A percentile compares a stretch with the other conserved stretches of the same genome.
Conservation (phyloP, 2,797 vertebrate genomes). For the Megalops cyprinoides region DNA sequence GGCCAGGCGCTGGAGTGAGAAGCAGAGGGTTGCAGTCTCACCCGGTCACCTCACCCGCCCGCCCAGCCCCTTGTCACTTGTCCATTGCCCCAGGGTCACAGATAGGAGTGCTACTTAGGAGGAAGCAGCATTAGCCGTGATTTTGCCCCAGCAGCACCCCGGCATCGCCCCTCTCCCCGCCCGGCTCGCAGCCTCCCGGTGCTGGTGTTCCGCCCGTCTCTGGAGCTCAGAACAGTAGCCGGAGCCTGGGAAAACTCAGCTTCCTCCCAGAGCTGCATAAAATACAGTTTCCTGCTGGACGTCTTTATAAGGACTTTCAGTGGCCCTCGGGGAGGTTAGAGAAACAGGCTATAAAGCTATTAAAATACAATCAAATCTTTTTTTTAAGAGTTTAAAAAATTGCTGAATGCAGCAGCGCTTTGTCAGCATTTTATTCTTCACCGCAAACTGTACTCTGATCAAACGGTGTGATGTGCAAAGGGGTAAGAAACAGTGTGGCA, state of each 20-base stretch:
- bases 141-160: neutral
- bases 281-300: neutral
- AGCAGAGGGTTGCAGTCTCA: neutral
- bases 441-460: neutral
- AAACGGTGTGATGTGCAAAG: neutral
- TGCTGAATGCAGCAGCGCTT: neutral
- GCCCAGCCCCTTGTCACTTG: neutral
- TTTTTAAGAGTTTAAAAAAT: neutral
- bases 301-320: neutral
- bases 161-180: neutral
- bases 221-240: conserved; percentile 12
- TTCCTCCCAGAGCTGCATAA: neutral
- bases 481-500: neutral
- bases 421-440: neutral
- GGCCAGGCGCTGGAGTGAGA: neutral
- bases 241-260: neutral
- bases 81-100: neutral
- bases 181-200: neutral
- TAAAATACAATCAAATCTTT: neutral
- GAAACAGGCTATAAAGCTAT: neutral
- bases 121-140: neutral
- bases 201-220: neutral
- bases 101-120: too few relatives aligned
- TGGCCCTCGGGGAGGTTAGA: neutral
- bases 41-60: neutral